Evolutionary conservation across 2,113 vertebrate species (phyloP).

Genomic region (Ploceus nigricollis): DNA sequence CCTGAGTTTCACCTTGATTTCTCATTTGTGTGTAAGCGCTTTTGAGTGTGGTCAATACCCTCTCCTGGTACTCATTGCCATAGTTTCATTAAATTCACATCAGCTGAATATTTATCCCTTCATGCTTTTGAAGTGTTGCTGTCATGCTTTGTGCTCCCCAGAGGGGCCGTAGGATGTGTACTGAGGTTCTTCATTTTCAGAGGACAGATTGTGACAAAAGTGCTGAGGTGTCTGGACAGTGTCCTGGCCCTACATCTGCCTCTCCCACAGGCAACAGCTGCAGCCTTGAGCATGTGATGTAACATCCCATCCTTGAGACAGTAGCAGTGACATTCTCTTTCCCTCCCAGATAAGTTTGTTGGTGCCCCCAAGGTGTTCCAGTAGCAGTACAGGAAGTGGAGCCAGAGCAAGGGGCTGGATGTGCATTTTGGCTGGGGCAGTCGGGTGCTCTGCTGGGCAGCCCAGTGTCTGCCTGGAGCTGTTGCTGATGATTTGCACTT

Average conservation of each 20-base stretch:
- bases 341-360: not conserved
- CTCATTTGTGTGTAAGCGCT: not conserved
- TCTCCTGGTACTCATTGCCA: not conserved
- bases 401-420: too few species aligned
- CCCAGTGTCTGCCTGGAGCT: not conserved
- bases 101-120: not conserved
- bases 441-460: not conserved
- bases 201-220: not conserved
- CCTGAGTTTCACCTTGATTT: not conserved
- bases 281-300: fast-evolving
- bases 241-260: fast-evolving
- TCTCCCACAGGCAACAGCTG: not conserved
- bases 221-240: fast-evolving
- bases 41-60: not conserved
- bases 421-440: not conserved
- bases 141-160: not conserved
- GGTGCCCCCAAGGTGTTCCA: not conserved
- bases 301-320: not conserved
- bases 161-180: not conserved
- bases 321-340: not conserved
- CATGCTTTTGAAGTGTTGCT: not conserved
- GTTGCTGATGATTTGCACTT: not conserved
- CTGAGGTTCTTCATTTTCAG: not conserved
- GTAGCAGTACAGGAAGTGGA: fast-evolving
- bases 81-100: not conserved